These are phyloP conservation scores for Apis cerana DNA, from an alignment of 1,140 invertebrate species.

Conservation along the genomic window DNA sequence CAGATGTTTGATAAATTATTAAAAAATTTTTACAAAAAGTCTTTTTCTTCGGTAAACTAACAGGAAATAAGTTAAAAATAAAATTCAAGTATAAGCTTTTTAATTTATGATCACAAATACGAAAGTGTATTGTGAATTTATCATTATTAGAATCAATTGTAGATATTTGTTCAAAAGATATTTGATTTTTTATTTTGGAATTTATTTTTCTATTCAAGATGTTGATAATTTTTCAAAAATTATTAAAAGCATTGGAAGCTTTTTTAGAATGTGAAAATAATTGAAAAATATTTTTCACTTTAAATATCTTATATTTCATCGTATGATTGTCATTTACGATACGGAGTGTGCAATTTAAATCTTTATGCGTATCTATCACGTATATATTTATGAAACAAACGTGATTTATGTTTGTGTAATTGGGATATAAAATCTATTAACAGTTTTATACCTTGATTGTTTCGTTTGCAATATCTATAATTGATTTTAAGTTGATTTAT, in stretches of 20 bases:
- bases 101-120: too few species aligned
- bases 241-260: neutral
- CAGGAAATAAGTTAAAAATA: too few species aligned
- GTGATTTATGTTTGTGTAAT: neutral
- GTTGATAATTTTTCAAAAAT: neutral
- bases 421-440: neutral
- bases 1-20: too few species aligned
- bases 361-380: neutral
- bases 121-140: too few species aligned
- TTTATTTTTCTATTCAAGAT: too few species aligned
- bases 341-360: neutral
- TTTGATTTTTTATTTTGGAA: too few species aligned
- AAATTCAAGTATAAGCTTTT: too few species aligned
- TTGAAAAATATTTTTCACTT: neutral
- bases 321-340: neutral
- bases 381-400: slow-evolving; percentile 2
- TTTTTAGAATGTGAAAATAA: neutral
- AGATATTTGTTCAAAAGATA: too few species aligned
- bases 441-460: neutral
- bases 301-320: neutral
- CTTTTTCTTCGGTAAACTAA: too few species aligned
- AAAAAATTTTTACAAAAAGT: too few species aligned
- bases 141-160: too few species aligned
- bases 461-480: neutral
- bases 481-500: neutral